These are phyloP conservation scores for Yasuhikotakia modesta DNA, from an alignment of 2,797 vertebrate genomes.

Conservation along the genomic window DNA sequence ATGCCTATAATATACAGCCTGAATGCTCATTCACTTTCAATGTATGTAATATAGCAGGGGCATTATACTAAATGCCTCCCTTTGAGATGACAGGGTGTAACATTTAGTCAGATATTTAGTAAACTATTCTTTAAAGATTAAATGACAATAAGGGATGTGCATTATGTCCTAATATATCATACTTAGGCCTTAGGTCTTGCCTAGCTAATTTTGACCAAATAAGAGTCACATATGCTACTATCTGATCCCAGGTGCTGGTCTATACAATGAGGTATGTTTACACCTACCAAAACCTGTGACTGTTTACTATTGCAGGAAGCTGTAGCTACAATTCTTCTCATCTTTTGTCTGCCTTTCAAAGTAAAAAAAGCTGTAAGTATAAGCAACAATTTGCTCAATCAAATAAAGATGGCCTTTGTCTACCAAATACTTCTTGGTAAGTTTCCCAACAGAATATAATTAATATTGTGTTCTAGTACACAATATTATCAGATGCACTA, in stretches of 20 bases:
- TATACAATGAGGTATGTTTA: constrained; percentile 39
- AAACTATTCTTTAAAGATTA: background rate
- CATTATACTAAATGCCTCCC: background rate
- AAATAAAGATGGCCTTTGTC: constrained; percentile 2
- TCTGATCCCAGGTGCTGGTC: constrained; percentile 41
- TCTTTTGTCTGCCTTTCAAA: background rate
- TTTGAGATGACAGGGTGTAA: background rate
- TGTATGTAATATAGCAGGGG: background rate
- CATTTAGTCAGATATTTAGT: too few relatives aligned
- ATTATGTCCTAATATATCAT: constrained; percentile 1
- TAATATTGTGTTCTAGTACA: constrained; percentile 21
- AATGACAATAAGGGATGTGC: background rate
- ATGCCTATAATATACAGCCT: background rate
- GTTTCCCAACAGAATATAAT: constrained; percentile 4
- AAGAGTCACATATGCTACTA: constrained; percentile 25
- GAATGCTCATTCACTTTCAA: background rate
- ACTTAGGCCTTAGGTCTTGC: background rate
- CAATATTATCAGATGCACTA: constrained; percentile 13
- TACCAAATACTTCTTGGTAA: constrained; percentile 5
- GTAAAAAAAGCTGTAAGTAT: constrained; percentile 15
- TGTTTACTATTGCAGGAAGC: constrained; percentile 16
- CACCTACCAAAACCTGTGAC: constrained; percentile 21
- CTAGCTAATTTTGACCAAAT: constrained; percentile 8
- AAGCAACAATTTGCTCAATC: constrained; percentile 8
- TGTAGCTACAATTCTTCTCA: constrained; percentile 4